A percentile compares a stretch with the other conserved stretches of the same genome.
Evolutionary conservation across 2,113 vertebrate genomes (phyloP).

Genomic region (Varanus salvator): DNA sequence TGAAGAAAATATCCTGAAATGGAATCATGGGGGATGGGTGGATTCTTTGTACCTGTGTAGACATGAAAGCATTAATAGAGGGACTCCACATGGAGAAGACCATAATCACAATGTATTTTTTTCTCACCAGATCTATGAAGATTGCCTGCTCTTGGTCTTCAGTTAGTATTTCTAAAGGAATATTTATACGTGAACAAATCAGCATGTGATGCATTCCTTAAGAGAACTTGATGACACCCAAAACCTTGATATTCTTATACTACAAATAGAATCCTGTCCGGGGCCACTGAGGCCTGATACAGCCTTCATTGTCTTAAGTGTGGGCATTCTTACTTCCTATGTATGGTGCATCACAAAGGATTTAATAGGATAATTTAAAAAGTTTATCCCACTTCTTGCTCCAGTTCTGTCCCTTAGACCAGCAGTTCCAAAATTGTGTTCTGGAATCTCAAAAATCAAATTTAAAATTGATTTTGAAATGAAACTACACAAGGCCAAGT

Average conservation of each 20-base stretch:
- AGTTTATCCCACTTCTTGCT: constrained; percentile 34
- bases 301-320: constrained; percentile 45
- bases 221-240: constrained; percentile 54
- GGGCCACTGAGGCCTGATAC: constrained; percentile 38
- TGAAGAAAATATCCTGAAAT: background rate
- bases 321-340: constrained; percentile 34
- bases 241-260: constrained; percentile 38
- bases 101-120: constrained; percentile 4
- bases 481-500: too few species aligned
- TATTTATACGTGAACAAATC: constrained; percentile 53
- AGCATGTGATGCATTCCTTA: constrained; percentile 52
- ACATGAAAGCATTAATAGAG: constrained; percentile 3
- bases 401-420: constrained; percentile 40
- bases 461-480: too few species aligned
- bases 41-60: background rate
- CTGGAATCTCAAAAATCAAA: too few species aligned
- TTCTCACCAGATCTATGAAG: constrained; percentile 31
- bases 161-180: constrained; percentile 56
- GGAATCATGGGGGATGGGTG: background rate
- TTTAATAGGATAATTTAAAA: constrained; percentile 40
- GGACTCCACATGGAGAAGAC: constrained; percentile 1
- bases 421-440: too few species aligned
- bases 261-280: constrained; percentile 32
- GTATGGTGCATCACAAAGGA: constrained; percentile 26
- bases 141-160: constrained; percentile 42